Percentiles rank a stretch among this genome's conserved stretches.
Evolutionary conservation across 1,140 invertebrate genomes (phyloP).

Genomic region (Drosophila leontia): DNA sequence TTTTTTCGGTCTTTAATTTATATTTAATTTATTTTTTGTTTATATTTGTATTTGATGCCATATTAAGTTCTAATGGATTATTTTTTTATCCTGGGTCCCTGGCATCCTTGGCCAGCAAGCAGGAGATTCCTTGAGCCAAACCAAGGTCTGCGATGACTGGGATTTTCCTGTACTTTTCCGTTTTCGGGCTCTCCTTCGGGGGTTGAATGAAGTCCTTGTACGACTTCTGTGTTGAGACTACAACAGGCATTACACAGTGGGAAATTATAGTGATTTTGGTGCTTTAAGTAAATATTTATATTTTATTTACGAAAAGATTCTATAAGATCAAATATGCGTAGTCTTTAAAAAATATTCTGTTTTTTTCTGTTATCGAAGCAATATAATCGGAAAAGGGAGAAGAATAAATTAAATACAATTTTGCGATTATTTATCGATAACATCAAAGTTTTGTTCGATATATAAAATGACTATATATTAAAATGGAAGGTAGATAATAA

Average conservation of each 20-base stretch:
- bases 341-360: too few species aligned
- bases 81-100: not conserved
- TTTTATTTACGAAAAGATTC: too few species aligned
- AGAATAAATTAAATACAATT: too few species aligned
- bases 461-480: not conserved
- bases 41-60: not conserved
- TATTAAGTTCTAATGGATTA: constrained; percentile 9
- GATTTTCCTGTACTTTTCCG: constrained; percentile 17
- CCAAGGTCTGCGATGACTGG: constrained; percentile 15
- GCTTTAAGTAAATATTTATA: not conserved
- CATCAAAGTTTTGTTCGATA: not conserved
- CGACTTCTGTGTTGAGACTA: constrained; percentile 69
- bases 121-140: constrained; percentile 10
- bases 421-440: too few species aligned
- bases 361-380: too few species aligned
- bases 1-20: constrained; percentile 2
- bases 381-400: too few species aligned
- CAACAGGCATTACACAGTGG: constrained; percentile 3
- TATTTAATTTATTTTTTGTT: not conserved
- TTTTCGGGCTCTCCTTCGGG: constrained; percentile 19
- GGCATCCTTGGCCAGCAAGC: not conserved
- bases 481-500: too few species aligned
- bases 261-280: not conserved
- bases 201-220: constrained; percentile 63
- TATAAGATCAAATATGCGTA: too few species aligned